phyloP scores from a whole-genome alignment of 1,140 invertebrate genomes.

The Mesaphorura yosii region DNA sequence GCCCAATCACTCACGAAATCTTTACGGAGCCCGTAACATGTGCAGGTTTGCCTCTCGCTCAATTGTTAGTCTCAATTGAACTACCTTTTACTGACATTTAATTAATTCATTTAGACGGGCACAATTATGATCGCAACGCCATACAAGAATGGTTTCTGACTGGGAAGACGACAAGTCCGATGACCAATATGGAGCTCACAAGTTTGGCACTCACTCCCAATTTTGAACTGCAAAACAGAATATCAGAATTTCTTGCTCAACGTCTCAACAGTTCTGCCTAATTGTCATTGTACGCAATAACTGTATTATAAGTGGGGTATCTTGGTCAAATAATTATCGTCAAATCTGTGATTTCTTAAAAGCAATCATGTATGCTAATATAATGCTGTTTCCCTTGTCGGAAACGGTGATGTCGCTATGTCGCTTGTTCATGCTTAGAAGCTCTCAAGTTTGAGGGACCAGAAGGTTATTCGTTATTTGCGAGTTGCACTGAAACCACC shows the following conservation, averaged over 20 bases:
- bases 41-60: background rate
- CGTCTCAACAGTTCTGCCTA: slow-evolving; percentile 16
- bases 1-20: slow-evolving; percentile 67
- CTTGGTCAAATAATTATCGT: background rate
- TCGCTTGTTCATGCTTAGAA: too few species aligned
- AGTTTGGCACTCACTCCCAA: slow-evolving; percentile 49
- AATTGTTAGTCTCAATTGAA: background rate
- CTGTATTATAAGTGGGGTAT: too few species aligned
- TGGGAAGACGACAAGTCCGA: slow-evolving; percentile 59
- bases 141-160: slow-evolving; percentile 59
- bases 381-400: too few species aligned
- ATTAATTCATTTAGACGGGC: slow-evolving; percentile 50
- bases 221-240: slow-evolving; percentile 35
- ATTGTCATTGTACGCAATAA: slow-evolving; percentile 1
- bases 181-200: slow-evolving; percentile 55
- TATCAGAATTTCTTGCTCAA: slow-evolving; percentile 31
- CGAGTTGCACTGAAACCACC: too few species aligned
- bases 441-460: too few species aligned
- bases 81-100: background rate
- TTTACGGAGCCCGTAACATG: slow-evolving; percentile 42
- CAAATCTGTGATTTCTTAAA: slow-evolving; percentile 11
- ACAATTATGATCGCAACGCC: slow-evolving; percentile 60
- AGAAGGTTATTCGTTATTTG: too few species aligned
- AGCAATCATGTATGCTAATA: too few species aligned
- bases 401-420: too few species aligned